Evolutionary conservation across 2,113 vertebrate genomes (phyloP).

Genomic region (Percopsis transmontana): DNA sequence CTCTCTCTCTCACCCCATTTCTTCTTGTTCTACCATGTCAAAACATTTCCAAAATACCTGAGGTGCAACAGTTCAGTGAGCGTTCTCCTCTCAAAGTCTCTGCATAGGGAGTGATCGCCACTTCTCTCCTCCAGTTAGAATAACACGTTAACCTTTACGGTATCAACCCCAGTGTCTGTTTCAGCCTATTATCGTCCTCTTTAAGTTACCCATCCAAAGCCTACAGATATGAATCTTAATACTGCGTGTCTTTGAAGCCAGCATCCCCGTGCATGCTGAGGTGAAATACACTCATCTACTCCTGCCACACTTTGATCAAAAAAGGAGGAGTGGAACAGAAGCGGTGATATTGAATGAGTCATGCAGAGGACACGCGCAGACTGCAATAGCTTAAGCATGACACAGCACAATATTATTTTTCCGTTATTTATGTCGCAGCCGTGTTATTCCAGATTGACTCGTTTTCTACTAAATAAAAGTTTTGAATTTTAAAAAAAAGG

Average conservation of each 20-base stretch:
- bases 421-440: conserved; percentile 59
- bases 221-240: conserved; percentile 68
- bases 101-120: conserved; percentile 17
- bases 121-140: conserved; percentile 30
- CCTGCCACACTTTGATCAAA: conserved; percentile 70
- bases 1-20: not conserved
- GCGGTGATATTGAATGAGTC: conserved; percentile 52
- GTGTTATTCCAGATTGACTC: conserved; percentile 65
- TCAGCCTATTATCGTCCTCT: conserved; percentile 52
- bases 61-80: not conserved
- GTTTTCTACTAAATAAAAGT: conserved; percentile 32
- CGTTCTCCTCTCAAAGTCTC: conserved; percentile 5
- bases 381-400: conserved; percentile 63
- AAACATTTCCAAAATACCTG: not conserved
- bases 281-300: conserved; percentile 66
- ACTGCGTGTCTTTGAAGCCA: conserved; percentile 59
- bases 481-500: conserved; percentile 13
- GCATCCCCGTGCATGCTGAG: conserved; percentile 54
- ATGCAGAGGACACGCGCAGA: conserved; percentile 54
- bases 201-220: conserved; percentile 53
- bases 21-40: not conserved
- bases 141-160: conserved; percentile 60
- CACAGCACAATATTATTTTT: conserved; percentile 65
- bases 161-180: conserved; percentile 41
- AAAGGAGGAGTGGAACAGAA: conserved; percentile 37